Base-by-base conservation (phyloP, 1,140 invertebrate species). In the Leptinotarsa undecemlineata region DNA sequence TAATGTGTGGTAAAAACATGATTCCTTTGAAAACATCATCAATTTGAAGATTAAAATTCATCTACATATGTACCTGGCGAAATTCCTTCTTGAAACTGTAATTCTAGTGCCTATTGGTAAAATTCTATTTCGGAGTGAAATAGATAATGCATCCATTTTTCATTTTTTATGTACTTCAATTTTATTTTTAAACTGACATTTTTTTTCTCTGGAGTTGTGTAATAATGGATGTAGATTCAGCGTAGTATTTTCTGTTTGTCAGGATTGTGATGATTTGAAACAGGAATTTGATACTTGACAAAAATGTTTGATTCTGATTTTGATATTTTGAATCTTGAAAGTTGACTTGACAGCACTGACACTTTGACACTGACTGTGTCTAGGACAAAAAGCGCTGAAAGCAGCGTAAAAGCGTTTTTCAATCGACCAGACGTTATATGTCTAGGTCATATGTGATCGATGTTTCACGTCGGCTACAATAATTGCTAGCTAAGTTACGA, bases 141-240 rank as follows among this genome's bases (percentile, higher is more conserved):
- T 48, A 64, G 74, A 74, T 14, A 79, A 64, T n/a, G 78, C 74
- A 64, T 80, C 79, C 79, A 80, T 80, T 61, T 74, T 78, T 76
- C 79, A 80, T 79, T 60, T 76, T 80, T 72, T 68, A 70, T 79
- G 63, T 73, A 73, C 79, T 78, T 61, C 78, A 75, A 33, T 74
- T 19, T 75, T 72, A 72, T 72, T 70, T 70, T 51, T 71, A 64
- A 47, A n/a, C 48, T 74, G 26, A 15, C 66, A 57, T 57, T 57
- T 57, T 57, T 51, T 57, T 57, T 57, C 51, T 17, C 15, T 17
- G 51, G 51, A 57, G n/a, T 57, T 15, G 15, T 57, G 33, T 42
- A 42, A 42, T 57, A 57, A 57, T 42, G 51, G 15, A 17, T 17
- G 51, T 19, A 57, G 51, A 1, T 17, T 57, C n/a, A 19, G n/a